These are phyloP conservation scores for Odontamblyopus rebecca DNA, from an alignment of 2,797 vertebrate genomes.

Conservation along the genomic window DNA sequence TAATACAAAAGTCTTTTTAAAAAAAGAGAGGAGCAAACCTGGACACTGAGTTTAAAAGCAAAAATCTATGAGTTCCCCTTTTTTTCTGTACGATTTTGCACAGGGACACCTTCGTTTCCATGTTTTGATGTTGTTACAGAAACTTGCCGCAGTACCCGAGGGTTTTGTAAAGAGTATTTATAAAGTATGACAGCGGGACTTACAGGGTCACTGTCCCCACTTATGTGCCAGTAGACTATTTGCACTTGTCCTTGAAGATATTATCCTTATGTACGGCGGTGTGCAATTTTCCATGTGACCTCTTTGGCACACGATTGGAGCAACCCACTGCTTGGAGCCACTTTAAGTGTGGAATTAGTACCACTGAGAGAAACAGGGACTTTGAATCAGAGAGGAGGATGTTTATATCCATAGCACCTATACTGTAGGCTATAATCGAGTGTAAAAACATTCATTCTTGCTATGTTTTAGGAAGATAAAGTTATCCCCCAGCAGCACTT, in stretches of 20 bases:
- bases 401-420: constrained; percentile 84
- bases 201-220: constrained; percentile 99
- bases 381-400: constrained; percentile 82
- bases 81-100: constrained; percentile 80
- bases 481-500: constrained; percentile 96
- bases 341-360: constrained; percentile 85
- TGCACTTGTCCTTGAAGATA: constrained; percentile 98
- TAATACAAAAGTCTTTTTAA: constrained; percentile 82
- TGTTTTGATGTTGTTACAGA: constrained; percentile 98
- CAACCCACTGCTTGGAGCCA: constrained; percentile 82
- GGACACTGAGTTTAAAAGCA: constrained; percentile 70
- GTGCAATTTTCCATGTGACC: constrained; percentile 93
- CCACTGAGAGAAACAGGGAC: constrained; percentile 92
- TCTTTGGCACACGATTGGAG: constrained; percentile 88
- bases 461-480: constrained; percentile 89
- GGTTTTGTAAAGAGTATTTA: constrained; percentile 99
- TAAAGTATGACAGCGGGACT: constrained; percentile 99
- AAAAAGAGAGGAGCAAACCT: constrained; percentile 66
- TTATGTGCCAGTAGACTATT: constrained; percentile 99
- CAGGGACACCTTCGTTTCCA: constrained; percentile 93
- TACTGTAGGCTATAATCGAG: constrained; percentile 80
- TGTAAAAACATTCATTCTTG: constrained; percentile 81
- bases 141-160: constrained; percentile 92
- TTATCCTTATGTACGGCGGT: constrained; percentile 87
- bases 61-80: constrained; percentile 78